Base-by-base conservation (phyloP, 2,888 invertebrate genomes). In the Meiosimyza decipiens region DNA sequence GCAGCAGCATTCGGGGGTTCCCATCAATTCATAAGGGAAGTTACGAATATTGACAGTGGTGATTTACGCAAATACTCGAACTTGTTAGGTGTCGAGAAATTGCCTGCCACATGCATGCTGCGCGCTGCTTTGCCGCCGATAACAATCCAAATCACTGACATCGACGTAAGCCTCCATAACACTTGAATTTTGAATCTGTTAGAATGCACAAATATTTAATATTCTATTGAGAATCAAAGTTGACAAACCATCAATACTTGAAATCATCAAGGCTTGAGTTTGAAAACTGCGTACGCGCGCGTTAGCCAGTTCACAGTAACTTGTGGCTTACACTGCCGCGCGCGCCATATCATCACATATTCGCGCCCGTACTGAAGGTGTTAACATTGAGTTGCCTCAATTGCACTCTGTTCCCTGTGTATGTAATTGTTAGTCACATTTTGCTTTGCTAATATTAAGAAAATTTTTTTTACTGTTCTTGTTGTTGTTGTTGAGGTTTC, bases 131-230 rank as follows among this genome's bases (percentile, higher is more conserved):
- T 40, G 40, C 28, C 4, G 22, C 22, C 3, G 28, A 1, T 40
- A 2, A 6, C 40, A 40, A 40, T 40, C 9, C 9, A 40, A 40
- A 40, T 40, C 40, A 40, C 9, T 40, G 40, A 40, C 40, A 9
- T 40, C 9, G 40, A 9, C 40, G 40, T 40, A 40, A 9, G 40
- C 40, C 40, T 40, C 40, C 40, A 40, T 40, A 7, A 40, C 55
- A 66, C 16, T 28, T 68, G 49, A n/a, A 16, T 47, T 3, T 47
- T 33, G 6, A 57, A 49, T n/a, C 18, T 3, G 59, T 28, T 60
- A 49, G 57, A 22, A 40, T 18, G 57, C 40, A 47, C 69, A 69
- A 69, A 69, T 60, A 69, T 69, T 69, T 69, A 60, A 60, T 33
- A 28, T 69, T 69, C 69, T 33, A 60, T 69, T 51, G 69, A 69